phyloP scores from a whole-genome alignment of 1,140 invertebrate genomes.

The Drosophila tristis region DNA sequence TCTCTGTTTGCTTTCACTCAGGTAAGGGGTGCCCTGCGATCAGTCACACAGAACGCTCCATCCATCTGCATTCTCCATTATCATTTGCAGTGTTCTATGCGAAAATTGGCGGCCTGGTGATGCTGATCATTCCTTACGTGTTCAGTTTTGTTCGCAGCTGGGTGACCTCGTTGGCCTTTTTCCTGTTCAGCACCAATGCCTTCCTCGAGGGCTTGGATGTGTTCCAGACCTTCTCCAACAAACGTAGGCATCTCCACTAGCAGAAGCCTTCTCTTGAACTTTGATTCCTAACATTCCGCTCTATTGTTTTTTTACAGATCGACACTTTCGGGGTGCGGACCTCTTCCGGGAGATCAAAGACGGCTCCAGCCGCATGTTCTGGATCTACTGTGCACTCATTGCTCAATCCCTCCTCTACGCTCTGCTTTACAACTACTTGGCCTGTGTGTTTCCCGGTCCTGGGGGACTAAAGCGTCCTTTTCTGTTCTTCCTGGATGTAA shows the following conservation, averaged over 20 bases:
- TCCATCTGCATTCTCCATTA: neutral
- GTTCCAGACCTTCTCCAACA: constrained; percentile 76
- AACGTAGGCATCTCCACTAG: constrained; percentile 47
- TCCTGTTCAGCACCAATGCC: constrained; percentile 61
- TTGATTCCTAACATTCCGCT: neutral
- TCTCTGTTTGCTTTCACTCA: constrained; percentile 80
- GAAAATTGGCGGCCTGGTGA: constrained; percentile 72
- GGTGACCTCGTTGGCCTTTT: constrained; percentile 45
- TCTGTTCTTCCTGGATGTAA: constrained; percentile 73
- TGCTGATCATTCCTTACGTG: constrained; percentile 71
- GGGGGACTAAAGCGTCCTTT: constrained; percentile 70
- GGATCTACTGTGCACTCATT: constrained; percentile 61
- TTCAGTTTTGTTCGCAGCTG: constrained; percentile 63
- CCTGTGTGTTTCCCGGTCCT: constrained; percentile 72
- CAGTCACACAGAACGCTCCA: neutral
- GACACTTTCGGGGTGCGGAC: constrained; percentile 42
- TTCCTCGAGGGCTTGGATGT: constrained; percentile 70
- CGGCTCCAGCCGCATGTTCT: constrained; percentile 55
- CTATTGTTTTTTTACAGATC: constrained; percentile 39
- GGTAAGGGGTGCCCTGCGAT: constrained; percentile 43
- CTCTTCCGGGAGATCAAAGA: constrained; percentile 65
- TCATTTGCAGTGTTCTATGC: constrained; percentile 74
- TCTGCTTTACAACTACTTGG: constrained; percentile 73
- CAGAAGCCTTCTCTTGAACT: neutral
- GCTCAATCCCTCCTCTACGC: constrained; percentile 65